Evolutionary conservation across 2,797 vertebrate species (phyloP), one percentile per base, ranked within the genome.

Genomic region (Decapterus maruadsi): DNA sequence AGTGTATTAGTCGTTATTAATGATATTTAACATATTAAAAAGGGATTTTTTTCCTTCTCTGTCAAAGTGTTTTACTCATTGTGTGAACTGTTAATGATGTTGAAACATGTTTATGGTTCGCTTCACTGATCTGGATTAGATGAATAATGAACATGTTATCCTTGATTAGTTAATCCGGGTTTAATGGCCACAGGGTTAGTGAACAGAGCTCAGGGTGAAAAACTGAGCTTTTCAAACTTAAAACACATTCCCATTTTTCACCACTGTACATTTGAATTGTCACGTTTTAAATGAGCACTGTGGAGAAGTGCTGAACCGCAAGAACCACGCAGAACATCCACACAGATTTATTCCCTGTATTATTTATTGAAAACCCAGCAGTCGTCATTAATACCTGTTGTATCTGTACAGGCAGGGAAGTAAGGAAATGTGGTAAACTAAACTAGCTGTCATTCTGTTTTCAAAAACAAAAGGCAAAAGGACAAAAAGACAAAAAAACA

Each of bases 301-400:
- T n/a, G 17, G 46, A 48, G 29, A 58, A 11, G n/a, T 45, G 7
- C 3, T 50, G 4, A 19, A 46, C 29, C 8, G 2, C 1, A 82
- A 71, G 36, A 79, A 87, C 4, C 20, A 89, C 65, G 40, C 68
- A 14, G 16, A 62, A 22, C 53, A n/a, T 22, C 17, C 1, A 40
- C 2, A 14, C 3, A 8, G 31, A 58, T 82, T 88, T 53, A 78
- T 88, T 91, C 84, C 87, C 84, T 83, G 83, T 91, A 87, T 94
- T 92, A 90, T 93, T 95, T 94, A 94, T 94, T 95, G 92, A 94
- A 95, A 95, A 95, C 83, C 90, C 94, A 93, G 94, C 90, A 88
- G 87, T 92, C 64, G 74, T 86, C 84, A 89, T 84, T 85, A 90
- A 88, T 74, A 79, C 86, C 85, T 81, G 86, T 88, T 82, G 81